These are phyloP conservation scores for Orchesella flavescens DNA, from an alignment of 2,888 invertebrate genomes.

Conservation along the genomic window DNA sequence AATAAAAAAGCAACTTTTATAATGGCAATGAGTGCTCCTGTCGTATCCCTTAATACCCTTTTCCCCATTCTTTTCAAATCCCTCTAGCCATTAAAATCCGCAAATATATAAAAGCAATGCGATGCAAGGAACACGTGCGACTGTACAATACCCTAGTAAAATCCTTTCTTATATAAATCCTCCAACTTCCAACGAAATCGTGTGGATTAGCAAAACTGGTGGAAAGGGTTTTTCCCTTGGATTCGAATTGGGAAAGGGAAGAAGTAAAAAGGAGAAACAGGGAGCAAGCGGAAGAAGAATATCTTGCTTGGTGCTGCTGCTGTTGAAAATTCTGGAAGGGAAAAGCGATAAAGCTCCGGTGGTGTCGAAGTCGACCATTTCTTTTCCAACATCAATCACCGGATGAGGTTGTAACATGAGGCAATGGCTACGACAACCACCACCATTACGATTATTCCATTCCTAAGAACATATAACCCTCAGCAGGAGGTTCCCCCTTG, in stretches of 20 bases:
- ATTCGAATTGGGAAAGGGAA: neutral
- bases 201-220: constrained; percentile 40
- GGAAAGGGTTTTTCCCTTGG: too few relatives aligned
- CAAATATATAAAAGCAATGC: constrained; percentile 14
- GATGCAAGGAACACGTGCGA: neutral
- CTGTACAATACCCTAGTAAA: neutral
- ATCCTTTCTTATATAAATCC: neutral
- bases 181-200: neutral
- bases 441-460: constrained; percentile 31
- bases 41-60: constrained; percentile 40
- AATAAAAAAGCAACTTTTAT: constrained; percentile 55
- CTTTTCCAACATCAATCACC: constrained; percentile 61
- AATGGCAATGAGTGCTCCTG: constrained; percentile 37
- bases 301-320: constrained; percentile 16
- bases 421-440: constrained; percentile 24
- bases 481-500: constrained; percentile 57
- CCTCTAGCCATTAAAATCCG: constrained; percentile 53
- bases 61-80: constrained; percentile 39
- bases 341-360: constrained; percentile 55
- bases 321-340: constrained; percentile 39
- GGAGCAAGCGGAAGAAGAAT: neutral
- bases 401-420: constrained; percentile 61
- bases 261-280: constrained; percentile 22
- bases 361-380: constrained; percentile 58
- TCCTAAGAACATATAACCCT: constrained; percentile 19